Percentiles rank a stretch among this genome's conserved stretches.
Evolutionary conservation across 2,797 vertebrate genomes (phyloP).

Genomic region (Chiroxiphia lanceolata): DNA sequence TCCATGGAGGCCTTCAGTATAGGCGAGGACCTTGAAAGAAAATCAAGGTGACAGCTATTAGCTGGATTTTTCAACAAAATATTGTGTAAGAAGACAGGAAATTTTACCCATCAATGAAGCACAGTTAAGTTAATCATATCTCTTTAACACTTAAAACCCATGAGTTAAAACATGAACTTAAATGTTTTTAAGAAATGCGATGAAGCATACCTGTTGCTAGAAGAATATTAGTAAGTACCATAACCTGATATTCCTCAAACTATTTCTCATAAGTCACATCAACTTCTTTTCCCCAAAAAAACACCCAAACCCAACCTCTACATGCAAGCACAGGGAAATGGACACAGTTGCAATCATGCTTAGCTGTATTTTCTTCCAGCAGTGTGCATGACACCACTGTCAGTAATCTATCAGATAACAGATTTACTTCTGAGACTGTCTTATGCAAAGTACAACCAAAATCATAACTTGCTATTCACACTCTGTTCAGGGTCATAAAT

Average conservation of each 20-base stretch:
- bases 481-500: neutral
- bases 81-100: neutral
- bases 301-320: neutral
- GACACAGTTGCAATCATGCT: neutral
- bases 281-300: neutral
- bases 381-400: neutral
- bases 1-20: slow-evolving; percentile 95
- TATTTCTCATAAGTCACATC: neutral
- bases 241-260: neutral
- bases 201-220: neutral
- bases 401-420: neutral
- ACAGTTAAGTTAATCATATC: neutral
- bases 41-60: neutral
- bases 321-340: neutral
- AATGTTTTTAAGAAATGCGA: neutral
- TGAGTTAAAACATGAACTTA: neutral
- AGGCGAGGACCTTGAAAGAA: slow-evolving; percentile 86
- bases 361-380: neutral
- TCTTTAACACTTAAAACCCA: neutral
- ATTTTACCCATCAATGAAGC: neutral
- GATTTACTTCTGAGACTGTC: neutral
- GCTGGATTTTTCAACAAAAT: neutral
- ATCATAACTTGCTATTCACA: neutral
- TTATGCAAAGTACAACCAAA: neutral
- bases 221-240: neutral